These are phyloP conservation scores for Diprion similis DNA, from an alignment of 1,140 invertebrate species.

Conservation along the genomic window DNA sequence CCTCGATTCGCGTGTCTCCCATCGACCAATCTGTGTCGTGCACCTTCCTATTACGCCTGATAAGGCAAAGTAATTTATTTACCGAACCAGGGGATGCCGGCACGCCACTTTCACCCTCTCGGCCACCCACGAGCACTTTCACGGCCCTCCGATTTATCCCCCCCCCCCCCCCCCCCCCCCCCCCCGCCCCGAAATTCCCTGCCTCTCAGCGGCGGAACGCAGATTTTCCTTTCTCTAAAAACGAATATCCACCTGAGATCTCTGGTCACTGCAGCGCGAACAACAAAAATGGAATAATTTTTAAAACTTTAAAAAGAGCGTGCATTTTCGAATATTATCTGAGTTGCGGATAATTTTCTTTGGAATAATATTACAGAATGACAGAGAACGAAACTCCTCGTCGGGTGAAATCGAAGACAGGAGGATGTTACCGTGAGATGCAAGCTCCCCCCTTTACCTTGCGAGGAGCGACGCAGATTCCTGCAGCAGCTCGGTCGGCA, in stretches of 20 bases:
- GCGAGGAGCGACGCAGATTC: background rate
- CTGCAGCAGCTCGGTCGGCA: background rate
- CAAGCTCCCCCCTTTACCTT: background rate
- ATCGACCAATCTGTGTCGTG: slow-evolving; percentile 60
- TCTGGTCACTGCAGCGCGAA: too few relatives aligned
- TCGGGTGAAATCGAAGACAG: background rate
- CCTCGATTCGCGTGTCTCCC: slow-evolving; percentile 61
- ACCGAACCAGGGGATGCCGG: slow-evolving; percentile 55
- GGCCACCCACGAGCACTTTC: background rate
- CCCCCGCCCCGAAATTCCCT: too few relatives aligned
- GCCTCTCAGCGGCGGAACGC: background rate
- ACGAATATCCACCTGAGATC: too few relatives aligned
- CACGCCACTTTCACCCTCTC: slow-evolving; percentile 41
- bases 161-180: too few relatives aligned
- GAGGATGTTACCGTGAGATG: background rate
- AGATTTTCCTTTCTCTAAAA: too few relatives aligned
- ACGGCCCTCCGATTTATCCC: background rate
- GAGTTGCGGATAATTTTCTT: too few relatives aligned
- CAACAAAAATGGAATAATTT: too few relatives aligned
- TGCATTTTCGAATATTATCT: too few relatives aligned
- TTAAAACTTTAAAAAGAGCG: too few relatives aligned
- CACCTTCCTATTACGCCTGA: slow-evolving; percentile 59
- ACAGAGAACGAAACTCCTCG: too few relatives aligned
- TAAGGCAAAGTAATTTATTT: slow-evolving; percentile 63
- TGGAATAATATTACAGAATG: too few relatives aligned